A percentile compares a stretch with the other conserved stretches of the same genome.
Evolutionary conservation across 2,888 invertebrate genomes (phyloP).

Genomic region (Trypoxylon attenuatum): DNA sequence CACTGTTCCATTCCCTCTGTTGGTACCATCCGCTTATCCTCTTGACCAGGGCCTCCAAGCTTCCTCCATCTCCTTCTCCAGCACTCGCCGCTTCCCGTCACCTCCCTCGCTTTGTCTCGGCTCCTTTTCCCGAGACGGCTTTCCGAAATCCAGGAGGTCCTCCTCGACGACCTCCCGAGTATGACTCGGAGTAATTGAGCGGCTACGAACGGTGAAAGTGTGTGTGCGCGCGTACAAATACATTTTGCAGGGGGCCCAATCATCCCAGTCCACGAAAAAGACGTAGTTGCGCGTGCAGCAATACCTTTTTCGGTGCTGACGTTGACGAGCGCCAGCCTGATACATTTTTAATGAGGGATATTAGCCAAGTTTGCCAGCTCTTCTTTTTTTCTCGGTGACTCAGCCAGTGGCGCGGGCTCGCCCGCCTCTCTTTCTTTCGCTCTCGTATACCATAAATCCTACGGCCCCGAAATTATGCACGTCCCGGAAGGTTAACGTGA

Average conservation of each 20-base stretch:
- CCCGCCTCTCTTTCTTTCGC: background rate
- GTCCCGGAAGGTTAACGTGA: background rate
- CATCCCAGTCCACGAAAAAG: background rate
- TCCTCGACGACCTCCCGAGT: conserved; percentile 33
- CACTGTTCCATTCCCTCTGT: background rate
- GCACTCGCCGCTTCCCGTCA: too few species aligned
- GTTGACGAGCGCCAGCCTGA: background rate
- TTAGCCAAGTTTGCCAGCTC: background rate
- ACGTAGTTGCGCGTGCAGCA: background rate
- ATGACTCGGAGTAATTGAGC: conserved; percentile 40
- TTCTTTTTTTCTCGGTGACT: background rate
- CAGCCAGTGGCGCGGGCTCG: too few species aligned
- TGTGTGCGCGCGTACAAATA: too few species aligned
- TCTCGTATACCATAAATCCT: background rate
- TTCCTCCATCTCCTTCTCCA: conserved; percentile 12
- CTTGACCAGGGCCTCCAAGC: conserved; percentile 31
- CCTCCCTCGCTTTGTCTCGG: conserved; percentile 1
- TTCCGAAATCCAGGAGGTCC: conserved; percentile 39
- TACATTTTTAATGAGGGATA: background rate
- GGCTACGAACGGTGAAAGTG: too few species aligned
- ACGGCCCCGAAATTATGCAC: background rate
- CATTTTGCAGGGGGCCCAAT: too few species aligned
- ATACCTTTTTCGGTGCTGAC: conserved; percentile 8
- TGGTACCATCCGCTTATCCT: conserved; percentile 11
- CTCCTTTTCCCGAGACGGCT: conserved; percentile 18